Evolutionary conservation across 2,888 invertebrate genomes (phyloP), one percentile per base, ranked within the genome.

Genomic region (Harpalus rufipes): DNA sequence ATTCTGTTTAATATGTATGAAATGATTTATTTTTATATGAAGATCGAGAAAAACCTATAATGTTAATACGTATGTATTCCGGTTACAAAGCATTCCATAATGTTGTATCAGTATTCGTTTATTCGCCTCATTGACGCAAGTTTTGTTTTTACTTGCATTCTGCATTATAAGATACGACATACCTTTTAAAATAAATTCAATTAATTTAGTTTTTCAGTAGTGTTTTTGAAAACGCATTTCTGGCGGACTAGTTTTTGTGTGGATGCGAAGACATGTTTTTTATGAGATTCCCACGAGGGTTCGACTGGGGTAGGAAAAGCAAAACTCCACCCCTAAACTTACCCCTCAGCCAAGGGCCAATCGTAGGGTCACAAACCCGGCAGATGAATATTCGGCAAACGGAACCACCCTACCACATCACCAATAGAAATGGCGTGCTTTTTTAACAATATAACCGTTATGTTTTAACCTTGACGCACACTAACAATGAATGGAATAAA

Each of bases 241-340:
- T 21, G 16, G 25, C 7, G 16, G 68, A 6, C 51, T 6, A 44
- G 51, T 68, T 81, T 65, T 81, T 51, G 44, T 18, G 12, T 3
- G 25, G 7, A n/a, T 81, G 16, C 18, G 14, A 10, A 44, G 41
- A 51, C 18, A 59, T 25, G 79, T 81, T 81, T 81, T 81, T 81
- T 81, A 56, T 65, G 8, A 12, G 44, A 21, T 81, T 81, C 81
- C 81, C 81, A 81, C 81, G 81, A 44, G 32, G 44, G 56, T 44
- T 68, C 44, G n/a, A 16, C 44, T 41, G 7, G 65, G 25, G 68
- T 81, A 81, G 81, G 81, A 14, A 81, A 44, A 51, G 65, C 81
- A 18, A 65, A 81, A 81, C 81, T 81, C 81, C 81, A 81, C 81
- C 81, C 81, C 44, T 51, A 51, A 65, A n/a, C 8, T 18, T n/a